Percentiles rank a stretch among this genome's conserved stretches.
These are phyloP conservation scores for Thalpophila matura DNA, from an alignment of 2,888 invertebrate species.

Conservation along the genomic window DNA sequence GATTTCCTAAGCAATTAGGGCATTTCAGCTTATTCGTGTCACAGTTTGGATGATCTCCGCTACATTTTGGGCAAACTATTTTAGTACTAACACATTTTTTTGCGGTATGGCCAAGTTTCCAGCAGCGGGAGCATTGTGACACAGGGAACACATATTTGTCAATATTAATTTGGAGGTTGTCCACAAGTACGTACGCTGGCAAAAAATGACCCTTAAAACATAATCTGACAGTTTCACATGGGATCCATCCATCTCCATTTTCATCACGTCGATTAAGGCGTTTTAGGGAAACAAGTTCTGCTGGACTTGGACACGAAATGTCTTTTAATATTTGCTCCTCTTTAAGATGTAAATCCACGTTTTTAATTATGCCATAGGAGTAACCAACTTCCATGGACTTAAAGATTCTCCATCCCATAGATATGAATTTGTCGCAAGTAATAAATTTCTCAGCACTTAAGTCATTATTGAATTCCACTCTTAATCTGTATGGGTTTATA, in stretches of 20 bases:
- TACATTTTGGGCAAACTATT: slow-evolving; percentile 12
- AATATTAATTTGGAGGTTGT: not conserved
- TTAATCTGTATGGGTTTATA: not conserved
- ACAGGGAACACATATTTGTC: not conserved
- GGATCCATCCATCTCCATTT: not conserved
- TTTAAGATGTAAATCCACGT: not conserved
- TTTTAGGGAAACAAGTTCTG: not conserved
- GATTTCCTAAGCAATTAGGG: slow-evolving; percentile 8
- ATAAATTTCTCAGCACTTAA: not conserved
- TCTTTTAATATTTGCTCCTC: not conserved
- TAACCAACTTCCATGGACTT: not conserved
- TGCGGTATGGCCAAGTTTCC: not conserved
- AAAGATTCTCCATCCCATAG: not conserved
- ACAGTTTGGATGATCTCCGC: not conserved
- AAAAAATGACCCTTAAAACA: not conserved
- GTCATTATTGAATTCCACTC: not conserved
- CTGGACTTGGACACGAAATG: not conserved
- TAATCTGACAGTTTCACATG: not conserved
- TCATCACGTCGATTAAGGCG: not conserved
- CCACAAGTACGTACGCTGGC: not conserved
- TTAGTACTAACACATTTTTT: no score
- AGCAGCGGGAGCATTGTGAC: not conserved
- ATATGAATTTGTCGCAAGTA: not conserved
- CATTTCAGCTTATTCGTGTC: not conserved
- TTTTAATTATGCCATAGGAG: not conserved